Evolutionary conservation across 2,113 vertebrate genomes (phyloP).

Genomic region (Rhodinocichla rosea): DNA sequence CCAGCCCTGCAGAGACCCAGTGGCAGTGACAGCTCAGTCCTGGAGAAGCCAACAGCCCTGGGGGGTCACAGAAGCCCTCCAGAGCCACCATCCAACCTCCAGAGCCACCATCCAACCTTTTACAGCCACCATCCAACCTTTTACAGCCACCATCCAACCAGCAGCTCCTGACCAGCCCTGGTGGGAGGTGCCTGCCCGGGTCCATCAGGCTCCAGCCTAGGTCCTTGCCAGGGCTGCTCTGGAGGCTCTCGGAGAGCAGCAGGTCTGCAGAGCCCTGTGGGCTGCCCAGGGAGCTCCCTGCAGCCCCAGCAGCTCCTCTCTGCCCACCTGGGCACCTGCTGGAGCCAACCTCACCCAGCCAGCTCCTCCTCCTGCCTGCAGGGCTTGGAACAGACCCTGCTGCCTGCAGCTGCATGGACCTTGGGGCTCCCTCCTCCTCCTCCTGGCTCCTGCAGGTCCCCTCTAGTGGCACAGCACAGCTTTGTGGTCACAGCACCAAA

Average conservation of each 20-base stretch:
- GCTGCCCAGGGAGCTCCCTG: background rate
- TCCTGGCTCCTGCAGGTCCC: background rate
- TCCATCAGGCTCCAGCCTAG: background rate
- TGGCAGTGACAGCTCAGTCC: background rate
- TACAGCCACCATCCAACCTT: accelerated
- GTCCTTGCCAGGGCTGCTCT: background rate
- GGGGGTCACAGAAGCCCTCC: background rate
- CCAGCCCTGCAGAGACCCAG: background rate
- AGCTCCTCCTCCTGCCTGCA: background rate
- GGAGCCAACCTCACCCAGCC: accelerated
- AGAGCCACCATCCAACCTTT: too few relatives aligned
- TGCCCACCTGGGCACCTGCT: background rate
- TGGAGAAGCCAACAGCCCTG: background rate
- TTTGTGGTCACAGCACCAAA: background rate
- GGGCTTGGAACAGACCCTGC: accelerated
- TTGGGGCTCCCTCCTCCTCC: background rate
- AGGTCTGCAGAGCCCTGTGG: background rate
- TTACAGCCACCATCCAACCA: background rate
- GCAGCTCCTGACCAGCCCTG: accelerated
- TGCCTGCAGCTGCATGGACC: background rate
- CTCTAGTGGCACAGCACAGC: background rate
- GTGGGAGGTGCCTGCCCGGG: background rate
- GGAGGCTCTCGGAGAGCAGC: background rate
- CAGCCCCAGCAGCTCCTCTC: background rate
- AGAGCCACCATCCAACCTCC: accelerated